Conservation (phyloP, 1,140 invertebrate genomes). For the Temnothorax nylanderi region DNA sequence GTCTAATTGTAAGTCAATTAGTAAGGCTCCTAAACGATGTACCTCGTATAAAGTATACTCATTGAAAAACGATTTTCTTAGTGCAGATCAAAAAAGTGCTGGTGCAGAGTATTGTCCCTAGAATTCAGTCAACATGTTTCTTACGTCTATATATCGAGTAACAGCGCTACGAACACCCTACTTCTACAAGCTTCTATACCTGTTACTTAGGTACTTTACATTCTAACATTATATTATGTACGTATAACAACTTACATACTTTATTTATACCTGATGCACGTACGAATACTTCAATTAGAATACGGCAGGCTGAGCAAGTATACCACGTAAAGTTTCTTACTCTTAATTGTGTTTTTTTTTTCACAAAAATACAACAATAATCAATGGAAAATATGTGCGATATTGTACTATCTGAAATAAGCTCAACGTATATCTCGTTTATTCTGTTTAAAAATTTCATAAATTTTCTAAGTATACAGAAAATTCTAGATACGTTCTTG, state of each 20-base stretch:
- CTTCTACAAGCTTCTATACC: conserved; percentile 58
- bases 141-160: conserved; percentile 54
- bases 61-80: conserved; percentile 77
- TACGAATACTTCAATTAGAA: conserved; percentile 22
- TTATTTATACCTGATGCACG: conserved; percentile 14
- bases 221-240: conserved; percentile 4
- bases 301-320: conserved; percentile 40
- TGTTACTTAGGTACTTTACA: neutral
- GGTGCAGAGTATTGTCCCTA: conserved; percentile 83
- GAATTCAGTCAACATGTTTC: conserved; percentile 83
- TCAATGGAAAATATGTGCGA: neutral
- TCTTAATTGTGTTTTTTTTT: neutral
- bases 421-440: neutral
- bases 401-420: neutral
- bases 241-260: conserved; percentile 28
- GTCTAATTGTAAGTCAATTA: conserved; percentile 71
- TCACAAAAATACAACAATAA: neutral
- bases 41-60: conserved; percentile 76
- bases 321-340: neutral
- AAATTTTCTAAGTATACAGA: neutral
- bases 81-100: conserved; percentile 83
- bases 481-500: neutral
- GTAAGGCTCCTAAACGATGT: conserved; percentile 79
- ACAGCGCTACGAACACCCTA: conserved; percentile 51
- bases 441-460: neutral